A percentile compares a stretch with the other conserved stretches of the same genome.
Evolutionary conservation across 2,888 invertebrate species (phyloP).

Genomic region (Xanthia icteritia): DNA sequence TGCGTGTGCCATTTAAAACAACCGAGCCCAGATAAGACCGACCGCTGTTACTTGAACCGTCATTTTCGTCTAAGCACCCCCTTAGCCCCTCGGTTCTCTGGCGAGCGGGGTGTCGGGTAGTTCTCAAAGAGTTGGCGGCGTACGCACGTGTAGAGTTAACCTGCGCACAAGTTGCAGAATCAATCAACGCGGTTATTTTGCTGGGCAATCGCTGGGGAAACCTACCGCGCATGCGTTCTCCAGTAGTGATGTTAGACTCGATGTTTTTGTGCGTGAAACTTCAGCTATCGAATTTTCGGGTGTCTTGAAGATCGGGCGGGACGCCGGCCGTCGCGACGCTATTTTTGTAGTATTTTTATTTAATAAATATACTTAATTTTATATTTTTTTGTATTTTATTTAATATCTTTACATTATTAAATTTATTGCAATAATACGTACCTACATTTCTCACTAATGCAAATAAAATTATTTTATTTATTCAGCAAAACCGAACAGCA

Average conservation of each 20-base stretch:
- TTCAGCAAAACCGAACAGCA: background rate
- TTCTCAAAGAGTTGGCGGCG: conserved; percentile 76
- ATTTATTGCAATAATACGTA: background rate
- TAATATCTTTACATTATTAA: too few relatives aligned
- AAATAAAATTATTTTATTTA: background rate
- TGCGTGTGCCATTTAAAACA: conserved; percentile 73
- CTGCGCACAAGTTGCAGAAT: conserved; percentile 89
- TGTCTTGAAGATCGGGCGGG: conserved; percentile 58
- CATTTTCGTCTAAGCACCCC: conserved; percentile 64
- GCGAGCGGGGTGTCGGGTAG: conserved; percentile 68
- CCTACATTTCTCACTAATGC: background rate
- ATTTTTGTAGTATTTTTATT: background rate
- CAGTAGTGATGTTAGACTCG: conserved; percentile 77
- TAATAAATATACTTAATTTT: background rate
- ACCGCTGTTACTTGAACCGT: conserved; percentile 70
- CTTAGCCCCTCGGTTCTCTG: conserved; percentile 47
- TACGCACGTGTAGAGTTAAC: conserved; percentile 82
- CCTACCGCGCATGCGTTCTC: conserved; percentile 82
- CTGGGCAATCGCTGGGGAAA: conserved; percentile 80
- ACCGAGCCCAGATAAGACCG: conserved; percentile 73
- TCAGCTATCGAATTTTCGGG: conserved; percentile 61
- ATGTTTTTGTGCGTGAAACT: conserved; percentile 62
- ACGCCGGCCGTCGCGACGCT: background rate
- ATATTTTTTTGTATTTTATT: background rate
- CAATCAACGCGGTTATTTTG: conserved; percentile 87